These are phyloP conservation scores for Grus americana DNA, from an alignment of 2,113 vertebrate species.

Conservation along the genomic window DNA sequence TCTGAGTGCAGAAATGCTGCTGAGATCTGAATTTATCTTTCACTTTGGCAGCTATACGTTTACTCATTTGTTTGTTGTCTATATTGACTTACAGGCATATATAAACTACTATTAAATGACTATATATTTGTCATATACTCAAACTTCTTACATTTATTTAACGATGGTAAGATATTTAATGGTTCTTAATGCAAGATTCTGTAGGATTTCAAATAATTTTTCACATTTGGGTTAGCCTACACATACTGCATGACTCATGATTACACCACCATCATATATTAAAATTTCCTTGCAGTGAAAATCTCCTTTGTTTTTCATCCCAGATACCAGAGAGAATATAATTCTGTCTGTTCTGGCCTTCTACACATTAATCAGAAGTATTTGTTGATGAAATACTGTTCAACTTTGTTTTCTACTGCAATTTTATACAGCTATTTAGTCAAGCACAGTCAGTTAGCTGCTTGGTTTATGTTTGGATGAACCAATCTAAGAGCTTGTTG, in stretches of 20 bases:
- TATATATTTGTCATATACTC: neutral
- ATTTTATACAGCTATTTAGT: neutral
- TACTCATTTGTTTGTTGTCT: neutral
- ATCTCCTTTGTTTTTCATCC: neutral
- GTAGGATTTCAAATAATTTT: neutral
- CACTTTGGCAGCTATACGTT: neutral
- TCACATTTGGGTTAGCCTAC: neutral
- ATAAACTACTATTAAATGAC: neutral
- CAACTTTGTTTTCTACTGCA: neutral
- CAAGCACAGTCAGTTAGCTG: neutral
- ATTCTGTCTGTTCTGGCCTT: neutral
- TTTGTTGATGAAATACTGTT: neutral
- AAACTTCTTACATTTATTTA: neutral
- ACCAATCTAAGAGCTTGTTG: neutral
- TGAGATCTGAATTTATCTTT: neutral
- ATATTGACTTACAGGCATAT: neutral
- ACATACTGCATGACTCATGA: neutral
- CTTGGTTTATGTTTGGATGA: neutral
- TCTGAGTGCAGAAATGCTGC: neutral
- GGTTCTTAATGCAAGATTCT: neutral
- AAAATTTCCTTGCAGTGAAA: neutral
- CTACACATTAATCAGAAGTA: neutral
- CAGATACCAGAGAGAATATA: neutral
- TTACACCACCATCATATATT: neutral
- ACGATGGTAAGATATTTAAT: neutral